Evolutionary conservation across 2,888 invertebrate species (phyloP).

Genomic region (Troides helena): DNA sequence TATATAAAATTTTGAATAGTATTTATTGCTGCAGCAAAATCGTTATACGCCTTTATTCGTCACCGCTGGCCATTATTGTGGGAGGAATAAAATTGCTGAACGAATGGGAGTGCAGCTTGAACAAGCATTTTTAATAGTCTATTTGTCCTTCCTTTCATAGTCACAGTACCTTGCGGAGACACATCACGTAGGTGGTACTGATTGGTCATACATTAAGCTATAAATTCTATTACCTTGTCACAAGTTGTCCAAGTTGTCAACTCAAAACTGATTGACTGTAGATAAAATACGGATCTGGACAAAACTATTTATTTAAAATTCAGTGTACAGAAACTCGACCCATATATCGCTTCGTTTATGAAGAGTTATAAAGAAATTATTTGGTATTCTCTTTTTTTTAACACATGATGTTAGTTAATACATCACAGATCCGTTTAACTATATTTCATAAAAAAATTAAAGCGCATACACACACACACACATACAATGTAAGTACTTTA

Average conservation of each 20-base stretch:
- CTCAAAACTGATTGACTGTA: background rate
- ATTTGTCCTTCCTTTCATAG: constrained; percentile 28
- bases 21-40: constrained; percentile 20
- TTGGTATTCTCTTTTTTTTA: background rate
- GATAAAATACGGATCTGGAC: background rate
- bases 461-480: background rate
- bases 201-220: constrained; percentile 28
- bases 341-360: no score
- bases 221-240: constrained; percentile 19
- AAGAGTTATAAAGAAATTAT: background rate
- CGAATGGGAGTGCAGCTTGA: constrained; percentile 13
- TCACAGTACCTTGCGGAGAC: constrained; percentile 11
- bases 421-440: no score
- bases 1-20: background rate
- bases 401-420: background rate
- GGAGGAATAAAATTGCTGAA: constrained; percentile 23
- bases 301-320: background rate
- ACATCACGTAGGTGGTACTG: constrained; percentile 25
- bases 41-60: constrained; percentile 19
- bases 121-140: constrained; percentile 25
- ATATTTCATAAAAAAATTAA: background rate
- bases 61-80: constrained; percentile 8
- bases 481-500: background rate
- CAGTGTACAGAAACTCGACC: background rate
- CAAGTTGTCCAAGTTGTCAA: constrained; percentile 14